phyloP scores from a whole-genome alignment of 1,140 invertebrate genomes.

The Bombus impatiens region DNA sequence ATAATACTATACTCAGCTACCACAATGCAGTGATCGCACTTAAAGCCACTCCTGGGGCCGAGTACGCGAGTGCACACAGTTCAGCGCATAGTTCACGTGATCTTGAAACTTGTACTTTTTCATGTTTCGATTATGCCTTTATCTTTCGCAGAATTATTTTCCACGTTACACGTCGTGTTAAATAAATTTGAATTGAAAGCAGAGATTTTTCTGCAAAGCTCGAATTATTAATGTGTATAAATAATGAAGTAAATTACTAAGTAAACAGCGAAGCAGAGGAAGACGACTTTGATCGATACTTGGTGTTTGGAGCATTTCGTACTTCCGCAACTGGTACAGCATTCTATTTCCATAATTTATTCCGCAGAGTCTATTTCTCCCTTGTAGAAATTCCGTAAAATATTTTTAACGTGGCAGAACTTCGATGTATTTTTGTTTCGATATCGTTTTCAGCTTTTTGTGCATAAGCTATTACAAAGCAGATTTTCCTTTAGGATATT shows the following conservation, averaged over 20 bases:
- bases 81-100: background rate
- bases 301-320: background rate
- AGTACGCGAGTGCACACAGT: background rate
- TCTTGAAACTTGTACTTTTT: background rate
- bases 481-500: background rate
- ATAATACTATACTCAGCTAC: background rate
- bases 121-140: background rate
- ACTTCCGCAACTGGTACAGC: background rate
- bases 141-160: no score
- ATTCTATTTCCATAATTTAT: background rate
- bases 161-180: background rate
- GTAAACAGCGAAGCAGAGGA: background rate
- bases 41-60: background rate
- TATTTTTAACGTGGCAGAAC: background rate
- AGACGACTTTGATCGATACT: conserved; percentile 5
- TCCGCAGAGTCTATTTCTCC: no score
- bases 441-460: background rate
- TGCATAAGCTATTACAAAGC: background rate
- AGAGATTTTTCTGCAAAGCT: background rate
- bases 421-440: background rate
- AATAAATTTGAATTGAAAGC: background rate
- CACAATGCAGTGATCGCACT: background rate
- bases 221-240: background rate
- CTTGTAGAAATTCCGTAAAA: background rate
- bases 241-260: background rate